Base-by-base conservation (phyloP, 2,113 vertebrate genomes). In the Montifringilla adamsi region DNA sequence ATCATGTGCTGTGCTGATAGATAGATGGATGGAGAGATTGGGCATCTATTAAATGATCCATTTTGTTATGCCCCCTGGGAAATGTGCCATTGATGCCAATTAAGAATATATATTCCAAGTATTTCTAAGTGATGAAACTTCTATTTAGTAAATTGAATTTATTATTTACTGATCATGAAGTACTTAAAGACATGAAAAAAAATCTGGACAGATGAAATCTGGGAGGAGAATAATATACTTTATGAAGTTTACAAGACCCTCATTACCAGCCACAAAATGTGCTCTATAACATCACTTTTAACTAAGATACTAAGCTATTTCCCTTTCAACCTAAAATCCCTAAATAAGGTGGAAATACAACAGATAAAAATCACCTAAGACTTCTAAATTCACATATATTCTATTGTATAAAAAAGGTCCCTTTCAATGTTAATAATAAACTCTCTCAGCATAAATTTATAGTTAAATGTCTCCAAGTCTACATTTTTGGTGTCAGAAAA, bases 21-120 rank as follows among this genome's bases (percentile, higher is more conserved):
- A 98, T 98, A 97, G 98, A 98, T 98, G 97, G 98, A 98, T 98
- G 97, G 97, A 98, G 97, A 98, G 98, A 98, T 98, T 97, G 98
- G 97, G 98, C 97, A 97, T 98, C 97, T 98, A 98, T 98, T 98
- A 98, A 98, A 98, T 98, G 98, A 98, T 98, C 98, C 97, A 96
- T 98, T 98, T 97, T 97, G 97, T 97, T 98, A 97, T 97, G 97
- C 97, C 98, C 98, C 97, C 97, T 98, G 97, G 97, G 97, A 98
- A 98, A 98, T 97, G 89, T 98, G 97, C 97, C 98, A 97, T 90
- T 98, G 98, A 98, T 98, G 98, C 98, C 98, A 98, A 98, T 98
- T 98, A 98, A 98, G 98, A 97, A 98, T 81, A 98, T 96, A 98
- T 98, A 98, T 98, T 98, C 97, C 96, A 96, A 98, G 96, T 97